Conservation (phyloP, 2,113 vertebrate genomes). For the Periophthalmus modestus region DNA sequence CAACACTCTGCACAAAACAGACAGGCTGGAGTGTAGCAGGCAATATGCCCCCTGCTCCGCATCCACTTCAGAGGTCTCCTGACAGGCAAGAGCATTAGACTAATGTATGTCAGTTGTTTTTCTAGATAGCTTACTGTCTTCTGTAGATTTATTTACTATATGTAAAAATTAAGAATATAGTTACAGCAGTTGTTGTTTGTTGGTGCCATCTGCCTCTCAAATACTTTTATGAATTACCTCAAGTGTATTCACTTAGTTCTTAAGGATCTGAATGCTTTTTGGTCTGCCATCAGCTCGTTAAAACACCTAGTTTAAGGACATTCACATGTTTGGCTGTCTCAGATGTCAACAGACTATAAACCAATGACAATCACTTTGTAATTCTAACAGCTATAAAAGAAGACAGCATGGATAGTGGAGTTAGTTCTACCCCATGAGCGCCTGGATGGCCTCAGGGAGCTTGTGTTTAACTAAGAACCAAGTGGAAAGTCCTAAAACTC, state of each 20-base stretch:
- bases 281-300: constrained; percentile 24
- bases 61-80: constrained; percentile 71
- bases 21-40: constrained; percentile 60
- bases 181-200: background rate
- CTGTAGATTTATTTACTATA: constrained; percentile 22
- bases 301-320: constrained; percentile 19
- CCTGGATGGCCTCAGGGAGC: constrained; percentile 45
- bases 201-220: background rate
- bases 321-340: constrained; percentile 37
- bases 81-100: constrained; percentile 67
- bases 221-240: background rate
- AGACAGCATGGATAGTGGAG: constrained; percentile 28
- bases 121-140: constrained; percentile 17
- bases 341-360: constrained; percentile 55
- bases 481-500: constrained; percentile 68
- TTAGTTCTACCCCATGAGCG: constrained; percentile 48
- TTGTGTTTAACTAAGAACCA: constrained; percentile 54
- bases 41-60: constrained; percentile 64
- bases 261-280: constrained; percentile 13
- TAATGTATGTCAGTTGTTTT: constrained; percentile 70
- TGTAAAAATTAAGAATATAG: background rate
- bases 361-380: constrained; percentile 52
- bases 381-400: constrained; percentile 42
- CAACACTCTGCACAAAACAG: constrained; percentile 67
- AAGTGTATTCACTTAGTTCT: background rate